Percentiles rank a stretch among this genome's conserved stretches.
phyloP scores from a whole-genome alignment of 2,797 vertebrate genomes.

The Manis javanica region DNA sequence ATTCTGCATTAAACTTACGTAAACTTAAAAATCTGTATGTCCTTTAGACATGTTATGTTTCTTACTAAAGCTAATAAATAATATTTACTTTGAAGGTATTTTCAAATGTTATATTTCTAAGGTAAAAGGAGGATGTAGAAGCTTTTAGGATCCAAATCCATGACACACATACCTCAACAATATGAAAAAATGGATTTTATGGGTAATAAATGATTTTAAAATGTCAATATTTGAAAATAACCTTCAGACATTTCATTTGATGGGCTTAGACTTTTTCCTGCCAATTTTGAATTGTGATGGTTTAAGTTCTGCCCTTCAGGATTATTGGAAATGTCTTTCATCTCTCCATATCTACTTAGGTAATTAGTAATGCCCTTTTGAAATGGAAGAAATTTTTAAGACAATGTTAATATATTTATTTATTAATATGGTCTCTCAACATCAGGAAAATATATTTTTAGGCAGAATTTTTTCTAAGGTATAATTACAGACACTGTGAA shows the following conservation, averaged over 20 bases:
- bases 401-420: background rate
- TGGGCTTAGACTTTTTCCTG: background rate
- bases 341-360: background rate
- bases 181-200: background rate
- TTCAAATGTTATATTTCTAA: background rate
- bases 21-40: background rate
- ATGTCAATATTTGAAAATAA: background rate
- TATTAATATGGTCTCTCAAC: background rate
- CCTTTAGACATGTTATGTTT: background rate
- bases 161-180: background rate
- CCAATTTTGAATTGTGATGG: background rate
- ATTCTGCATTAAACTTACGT: background rate
- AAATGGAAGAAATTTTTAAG: background rate
- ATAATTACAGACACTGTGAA: background rate
- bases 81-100: conserved; percentile 33
- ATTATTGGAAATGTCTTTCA: background rate
- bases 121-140: background rate
- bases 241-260: background rate
- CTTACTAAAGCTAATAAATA: conserved; percentile 14
- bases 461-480: background rate
- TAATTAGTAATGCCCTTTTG: background rate
- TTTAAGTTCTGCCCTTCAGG: background rate
- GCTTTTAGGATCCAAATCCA: background rate
- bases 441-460: background rate
- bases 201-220: background rate